Base-by-base conservation (phyloP, 2,113 vertebrate species). In the Notiomystis cincta region DNA sequence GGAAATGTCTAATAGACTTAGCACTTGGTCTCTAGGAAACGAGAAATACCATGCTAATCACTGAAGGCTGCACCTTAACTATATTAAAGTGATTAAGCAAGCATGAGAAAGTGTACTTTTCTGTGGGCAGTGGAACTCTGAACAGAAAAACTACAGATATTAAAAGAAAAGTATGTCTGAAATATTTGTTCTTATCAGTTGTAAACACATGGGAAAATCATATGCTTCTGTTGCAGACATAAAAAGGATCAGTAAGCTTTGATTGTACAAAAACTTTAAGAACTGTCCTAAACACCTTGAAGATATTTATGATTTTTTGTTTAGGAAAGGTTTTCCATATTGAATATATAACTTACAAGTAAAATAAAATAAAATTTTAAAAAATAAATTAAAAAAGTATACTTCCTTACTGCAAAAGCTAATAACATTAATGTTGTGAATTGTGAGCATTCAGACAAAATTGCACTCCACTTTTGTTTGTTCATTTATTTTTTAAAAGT, bases 1-100 rank as follows among this genome's bases (percentile, higher is more conserved):
- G 95, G 96, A 97, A 98, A 97, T 94, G 79, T 97, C 91, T 96
- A 97, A 97, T 87, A 95, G 93, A 94, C 92, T 97, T 97, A 96
- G 70, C 82, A 88, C 93, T 98, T 90, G 87, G 92, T 94, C 79
- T 98, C 97, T 96, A 95, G 95, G 93, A 97, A 98, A 97, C 91
- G 7, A 96, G 92, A 97, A 96, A 96, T 84, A 92, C 89, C 92
- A 91, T 71, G 86, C 90, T 97, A 95, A 97, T 97, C 89, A 93
- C 85, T 80, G 65, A 90, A 91, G 87, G 86, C 82, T 91, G 95
- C 88, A 96, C 88, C 89, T 97, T 91, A 93, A 75, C 90, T 92
- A 69, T 91, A 67, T 92, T 72, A 81, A 83, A 85, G 87, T 85
- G 89, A 94, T 93, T 93, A 86, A 96, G 83, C 62, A 91, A 96